A percentile compares a stretch with the other conserved stretches of the same genome.
phyloP scores from a whole-genome alignment of 2,113 vertebrate genomes.

The Emydocephalus ijimae region DNA sequence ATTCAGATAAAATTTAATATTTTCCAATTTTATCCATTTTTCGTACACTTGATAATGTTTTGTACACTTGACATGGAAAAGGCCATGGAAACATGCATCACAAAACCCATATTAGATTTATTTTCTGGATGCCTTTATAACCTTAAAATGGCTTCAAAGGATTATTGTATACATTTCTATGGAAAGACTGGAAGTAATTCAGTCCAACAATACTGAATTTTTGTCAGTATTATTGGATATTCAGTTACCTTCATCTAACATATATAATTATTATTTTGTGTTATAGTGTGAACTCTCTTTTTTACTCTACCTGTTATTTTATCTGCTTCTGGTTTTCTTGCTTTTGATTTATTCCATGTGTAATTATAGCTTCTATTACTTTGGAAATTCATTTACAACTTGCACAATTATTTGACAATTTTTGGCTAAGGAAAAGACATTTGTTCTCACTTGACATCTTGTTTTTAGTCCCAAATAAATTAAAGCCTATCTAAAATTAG shows the following conservation, averaged over 20 bases:
- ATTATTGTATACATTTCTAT: background rate
- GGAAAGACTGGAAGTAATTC: too few relatives aligned
- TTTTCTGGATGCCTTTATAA: background rate
- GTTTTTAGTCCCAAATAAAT: constrained; percentile 22
- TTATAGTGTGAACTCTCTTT: background rate
- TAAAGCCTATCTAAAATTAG: constrained; percentile 3
- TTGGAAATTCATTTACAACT: constrained; percentile 9
- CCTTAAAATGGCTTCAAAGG: too few relatives aligned
- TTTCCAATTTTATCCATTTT: too few relatives aligned
- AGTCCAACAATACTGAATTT: background rate
- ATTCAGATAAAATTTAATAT: too few relatives aligned
- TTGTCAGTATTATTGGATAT: background rate
- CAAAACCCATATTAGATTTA: background rate
- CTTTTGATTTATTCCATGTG: constrained; percentile 4
- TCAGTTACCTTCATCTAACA: background rate
- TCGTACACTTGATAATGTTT: too few relatives aligned
- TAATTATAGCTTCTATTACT: constrained; percentile 25
- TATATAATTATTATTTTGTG: background rate
- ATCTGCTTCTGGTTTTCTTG: background rate
- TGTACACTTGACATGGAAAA: background rate
- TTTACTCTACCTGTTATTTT: background rate
- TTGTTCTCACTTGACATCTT: constrained; percentile 15
- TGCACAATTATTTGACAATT: constrained; percentile 10
- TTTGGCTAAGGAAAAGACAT: constrained; percentile 19
- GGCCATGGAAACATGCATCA: background rate